Evolutionary conservation across 2,113 vertebrate species (phyloP), one percentile per base, ranked within the genome.

Genomic region (Alexandromys fortis): DNA sequence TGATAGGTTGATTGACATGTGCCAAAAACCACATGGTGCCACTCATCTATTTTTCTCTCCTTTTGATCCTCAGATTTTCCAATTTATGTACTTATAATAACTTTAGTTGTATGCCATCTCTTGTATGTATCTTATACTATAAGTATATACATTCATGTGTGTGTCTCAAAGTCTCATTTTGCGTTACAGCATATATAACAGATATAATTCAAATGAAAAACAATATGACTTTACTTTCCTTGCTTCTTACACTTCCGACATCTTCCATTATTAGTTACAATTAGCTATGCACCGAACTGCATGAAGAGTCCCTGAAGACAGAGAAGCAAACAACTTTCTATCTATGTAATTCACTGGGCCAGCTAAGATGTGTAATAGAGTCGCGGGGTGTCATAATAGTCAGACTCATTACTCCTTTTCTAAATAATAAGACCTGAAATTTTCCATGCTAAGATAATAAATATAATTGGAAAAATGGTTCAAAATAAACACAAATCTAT

Each of bases 41-140:
- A 85, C 63, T 61, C n/a, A 89, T 68, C 35, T 45, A 92, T 79
- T 76, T 94, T 91, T 90, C 89, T 78, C 68, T 85, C 49, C 90
- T 61, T 95, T 89, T 86, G 10, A 85, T 75, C 21, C 63, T 86
- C 83, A 92, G 10, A 55, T 93, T 81, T 47, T 65, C 94, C 26
- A 89, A 75, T 22, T 68, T 82, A 73, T 61, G 26, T 58, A 13
- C 76, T 58, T 58, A 21, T 22, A 21, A 58, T 58, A 58, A 58
- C 19, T 72, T 47, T 83, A 63, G 6, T 38, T 42, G 61, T 13
- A 33, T 58, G 70, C 1, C 22, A 87, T 58, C 9, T 42, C 33
- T 73, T 73, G 45, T 26, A 75, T 33, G 38, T 30, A 89, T 76
- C 26, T 16, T 75, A 38, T 72, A n/a, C 30, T 79, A 22, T 72